Percentiles rank a stretch among this genome's conserved stretches.
Conservation (phyloP, 2,113 vertebrate genomes). For the Rhodinocichla rosea region DNA sequence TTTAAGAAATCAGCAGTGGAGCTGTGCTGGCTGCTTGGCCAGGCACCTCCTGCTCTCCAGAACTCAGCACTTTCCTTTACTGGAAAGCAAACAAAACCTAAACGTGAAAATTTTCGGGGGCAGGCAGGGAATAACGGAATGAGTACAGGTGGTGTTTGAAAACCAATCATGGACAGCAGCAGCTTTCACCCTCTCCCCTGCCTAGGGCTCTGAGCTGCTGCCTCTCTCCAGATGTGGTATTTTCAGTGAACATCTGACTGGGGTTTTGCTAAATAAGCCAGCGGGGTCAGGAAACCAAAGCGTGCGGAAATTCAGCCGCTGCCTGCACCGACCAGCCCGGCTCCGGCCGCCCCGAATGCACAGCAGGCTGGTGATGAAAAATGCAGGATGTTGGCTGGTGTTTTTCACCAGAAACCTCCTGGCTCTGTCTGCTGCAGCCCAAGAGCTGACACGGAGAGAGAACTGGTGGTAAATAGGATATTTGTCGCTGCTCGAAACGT, state of each 20-base stretch:
- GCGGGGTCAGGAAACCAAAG: not conserved
- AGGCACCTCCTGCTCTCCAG: not conserved
- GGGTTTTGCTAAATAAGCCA: not conserved
- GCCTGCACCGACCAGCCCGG: not conserved
- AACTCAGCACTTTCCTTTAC: not conserved
- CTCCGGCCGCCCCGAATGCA: not conserved
- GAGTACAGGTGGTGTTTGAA: not conserved
- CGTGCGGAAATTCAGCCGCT: not conserved
- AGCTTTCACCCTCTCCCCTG: not conserved
- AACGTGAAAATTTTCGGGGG: not conserved
- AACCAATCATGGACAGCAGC: accelerated
- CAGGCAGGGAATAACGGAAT: accelerated
- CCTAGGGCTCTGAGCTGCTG: not conserved
- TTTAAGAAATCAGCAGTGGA: not conserved
- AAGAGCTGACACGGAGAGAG: not conserved
- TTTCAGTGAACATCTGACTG: not conserved
- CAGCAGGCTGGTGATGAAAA: not conserved
- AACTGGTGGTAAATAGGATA: accelerated
- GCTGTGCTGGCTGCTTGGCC: not conserved
- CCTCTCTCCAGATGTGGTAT: not conserved
- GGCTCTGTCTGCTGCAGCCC: not conserved
- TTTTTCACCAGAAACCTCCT: not conserved
- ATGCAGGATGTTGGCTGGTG: not conserved
- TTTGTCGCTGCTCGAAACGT: not conserved
- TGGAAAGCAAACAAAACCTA: not conserved